phyloP scores from a whole-genome alignment of 2,113 vertebrate genomes.

The Petroica traversi region DNA sequence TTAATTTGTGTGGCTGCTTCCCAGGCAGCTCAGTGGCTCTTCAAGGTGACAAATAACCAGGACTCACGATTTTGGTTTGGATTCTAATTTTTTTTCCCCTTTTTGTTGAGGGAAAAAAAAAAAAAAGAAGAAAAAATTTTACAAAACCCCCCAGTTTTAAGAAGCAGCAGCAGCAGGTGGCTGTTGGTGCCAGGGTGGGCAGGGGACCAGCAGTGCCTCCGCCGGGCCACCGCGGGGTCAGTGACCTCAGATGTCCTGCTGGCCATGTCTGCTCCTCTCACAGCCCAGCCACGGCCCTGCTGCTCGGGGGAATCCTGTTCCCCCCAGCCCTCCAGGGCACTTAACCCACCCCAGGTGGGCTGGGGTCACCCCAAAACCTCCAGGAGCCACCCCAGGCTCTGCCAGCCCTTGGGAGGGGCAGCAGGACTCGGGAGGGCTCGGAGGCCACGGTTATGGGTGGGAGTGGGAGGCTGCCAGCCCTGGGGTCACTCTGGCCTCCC shows the following conservation, averaged over 20 bases:
- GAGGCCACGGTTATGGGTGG: too few relatives aligned
- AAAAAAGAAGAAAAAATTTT: not conserved
- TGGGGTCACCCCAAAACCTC: not conserved
- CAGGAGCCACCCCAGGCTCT: not conserved
- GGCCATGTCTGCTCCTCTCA: not conserved
- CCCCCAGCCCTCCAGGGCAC: fast-evolving
- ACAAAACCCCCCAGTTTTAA: not conserved
- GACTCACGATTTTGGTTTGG: not conserved
- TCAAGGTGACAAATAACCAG: not conserved
- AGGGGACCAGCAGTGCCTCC: not conserved
- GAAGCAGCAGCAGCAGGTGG: not conserved
- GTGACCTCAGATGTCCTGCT: not conserved
- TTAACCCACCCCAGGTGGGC: fast-evolving
- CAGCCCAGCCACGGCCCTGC: not conserved
- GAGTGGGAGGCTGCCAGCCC: not conserved
- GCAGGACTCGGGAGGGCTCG: not conserved
- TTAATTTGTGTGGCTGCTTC: not conserved
- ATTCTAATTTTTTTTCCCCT: not conserved
- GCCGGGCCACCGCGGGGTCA: not conserved
- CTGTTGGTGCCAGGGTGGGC: not conserved
- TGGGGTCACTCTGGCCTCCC: not conserved
- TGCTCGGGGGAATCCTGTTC: not conserved
- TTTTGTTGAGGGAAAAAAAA: not conserved
- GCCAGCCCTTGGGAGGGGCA: not conserved
- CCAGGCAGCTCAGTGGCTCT: not conserved